Evolutionary conservation across 2,888 invertebrate genomes (phyloP).

Genomic region (Troides helena): DNA sequence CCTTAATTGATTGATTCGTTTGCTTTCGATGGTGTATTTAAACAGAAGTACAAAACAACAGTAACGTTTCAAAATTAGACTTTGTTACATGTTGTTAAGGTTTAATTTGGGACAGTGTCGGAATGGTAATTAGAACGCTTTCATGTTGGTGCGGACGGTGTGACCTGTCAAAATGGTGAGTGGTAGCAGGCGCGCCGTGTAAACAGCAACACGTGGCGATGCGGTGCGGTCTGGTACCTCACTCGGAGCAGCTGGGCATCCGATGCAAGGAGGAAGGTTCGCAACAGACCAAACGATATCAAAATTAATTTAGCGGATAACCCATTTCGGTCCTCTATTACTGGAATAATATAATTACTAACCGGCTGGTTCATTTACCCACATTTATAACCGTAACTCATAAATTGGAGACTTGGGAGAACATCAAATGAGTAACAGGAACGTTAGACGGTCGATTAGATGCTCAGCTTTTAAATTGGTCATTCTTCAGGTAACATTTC

Average conservation of each 20-base stretch:
- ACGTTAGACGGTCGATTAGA: no score
- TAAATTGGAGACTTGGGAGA: no score
- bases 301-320: slow-evolving; percentile 10
- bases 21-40: neutral
- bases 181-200: slow-evolving; percentile 70
- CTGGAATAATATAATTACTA: no score
- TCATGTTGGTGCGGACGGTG: slow-evolving; percentile 35
- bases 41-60: neutral
- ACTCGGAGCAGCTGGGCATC: slow-evolving; percentile 32
- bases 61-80: slow-evolving; percentile 28
- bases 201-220: slow-evolving; percentile 63
- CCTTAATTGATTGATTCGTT: slow-evolving; percentile 16
- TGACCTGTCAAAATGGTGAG: slow-evolving; percentile 72
- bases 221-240: slow-evolving; percentile 25
- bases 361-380: no score
- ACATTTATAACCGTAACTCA: no score
- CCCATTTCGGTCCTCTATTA: slow-evolving; percentile 2
- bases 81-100: slow-evolving; percentile 7
- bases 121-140: slow-evolving; percentile 29
- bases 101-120: slow-evolving; percentile 26
- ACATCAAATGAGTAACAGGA: no score
- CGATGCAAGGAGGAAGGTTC: slow-evolving; percentile 26
- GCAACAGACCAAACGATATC: slow-evolving; percentile 6
- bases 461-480: no score
- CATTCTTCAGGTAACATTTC: no score